A percentile compares a stretch with the other conserved stretches of the same genome.
Conservation (phyloP, 2,888 invertebrate species). For the Eupithecia vulgata region DNA sequence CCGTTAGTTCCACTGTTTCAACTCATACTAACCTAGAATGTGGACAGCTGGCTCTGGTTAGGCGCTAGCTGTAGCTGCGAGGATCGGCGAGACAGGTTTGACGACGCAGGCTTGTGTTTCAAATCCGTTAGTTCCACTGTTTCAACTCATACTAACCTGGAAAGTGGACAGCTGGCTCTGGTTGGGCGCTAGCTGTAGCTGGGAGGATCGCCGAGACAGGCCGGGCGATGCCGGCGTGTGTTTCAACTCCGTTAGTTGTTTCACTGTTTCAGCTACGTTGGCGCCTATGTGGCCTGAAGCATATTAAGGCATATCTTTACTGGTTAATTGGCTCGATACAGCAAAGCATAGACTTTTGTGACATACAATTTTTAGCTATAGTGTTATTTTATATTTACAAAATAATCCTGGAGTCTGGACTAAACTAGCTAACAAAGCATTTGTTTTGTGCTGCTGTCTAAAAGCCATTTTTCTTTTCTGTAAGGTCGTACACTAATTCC, state of each 20-base stretch:
- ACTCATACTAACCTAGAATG: conserved; percentile 69
- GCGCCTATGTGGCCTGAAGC: conserved; percentile 66
- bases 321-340: too few relatives aligned
- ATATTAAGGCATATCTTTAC: neutral
- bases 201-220: conserved; percentile 84
- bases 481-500: too few relatives aligned
- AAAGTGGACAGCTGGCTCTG: conserved; percentile 52
- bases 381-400: too few relatives aligned
- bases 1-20: conserved; percentile 85
- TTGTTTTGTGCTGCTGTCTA: too few relatives aligned
- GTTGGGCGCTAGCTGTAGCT: conserved; percentile 60
- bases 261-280: conserved; percentile 93
- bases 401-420: too few relatives aligned
- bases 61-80: conserved; percentile 65
- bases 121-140: conserved; percentile 87
- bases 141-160: conserved; percentile 82
- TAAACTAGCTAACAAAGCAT: too few relatives aligned
- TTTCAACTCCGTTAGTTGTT: conserved; percentile 92
- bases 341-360: too few relatives aligned
- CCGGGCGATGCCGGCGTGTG: conserved; percentile 95
- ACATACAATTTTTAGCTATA: too few relatives aligned
- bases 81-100: conserved; percentile 87
- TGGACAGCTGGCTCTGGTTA: conserved; percentile 53
- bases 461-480: too few relatives aligned
- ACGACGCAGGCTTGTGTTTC: conserved; percentile 94